Evolutionary conservation across 2,888 invertebrate species (phyloP).

Genomic region (Uropetala carovei): DNA sequence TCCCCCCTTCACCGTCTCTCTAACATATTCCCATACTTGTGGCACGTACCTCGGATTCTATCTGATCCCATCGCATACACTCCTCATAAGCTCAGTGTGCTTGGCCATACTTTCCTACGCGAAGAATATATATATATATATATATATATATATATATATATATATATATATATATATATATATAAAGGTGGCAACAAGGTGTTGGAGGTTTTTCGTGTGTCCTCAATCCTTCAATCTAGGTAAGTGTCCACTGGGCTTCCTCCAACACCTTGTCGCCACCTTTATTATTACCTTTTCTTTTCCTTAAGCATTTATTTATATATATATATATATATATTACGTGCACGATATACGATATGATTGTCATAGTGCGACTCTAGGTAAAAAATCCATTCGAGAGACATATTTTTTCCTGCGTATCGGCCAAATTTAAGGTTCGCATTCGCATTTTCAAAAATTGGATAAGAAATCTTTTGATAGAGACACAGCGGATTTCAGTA

Average conservation of each 20-base stretch:
- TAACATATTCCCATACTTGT: background rate
- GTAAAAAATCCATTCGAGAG: background rate
- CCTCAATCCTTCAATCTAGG: too few species aligned
- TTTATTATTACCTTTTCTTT: too few species aligned
- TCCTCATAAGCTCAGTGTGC: background rate
- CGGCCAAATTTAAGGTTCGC: too few species aligned
- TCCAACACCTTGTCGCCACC: too few species aligned
- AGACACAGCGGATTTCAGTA: too few species aligned
- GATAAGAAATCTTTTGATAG: too few species aligned
- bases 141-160: too few species aligned
- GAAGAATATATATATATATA: background rate
- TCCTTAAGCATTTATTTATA: too few species aligned
- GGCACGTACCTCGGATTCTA: slow-evolving; percentile 20
- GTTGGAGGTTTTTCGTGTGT: too few species aligned
- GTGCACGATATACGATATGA: background rate
- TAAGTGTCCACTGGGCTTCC: too few species aligned
- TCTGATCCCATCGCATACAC: background rate
- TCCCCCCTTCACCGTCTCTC: background rate
- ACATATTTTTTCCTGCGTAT: background rate
- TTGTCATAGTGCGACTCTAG: background rate
- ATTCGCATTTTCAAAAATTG: background rate
- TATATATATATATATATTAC: background rate
- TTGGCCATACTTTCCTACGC: background rate
- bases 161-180: too few species aligned
- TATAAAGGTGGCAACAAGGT: too few species aligned